phyloP scores from a whole-genome alignment of 2,113 vertebrate species.

The Tragelaphus strepsiceros region DNA sequence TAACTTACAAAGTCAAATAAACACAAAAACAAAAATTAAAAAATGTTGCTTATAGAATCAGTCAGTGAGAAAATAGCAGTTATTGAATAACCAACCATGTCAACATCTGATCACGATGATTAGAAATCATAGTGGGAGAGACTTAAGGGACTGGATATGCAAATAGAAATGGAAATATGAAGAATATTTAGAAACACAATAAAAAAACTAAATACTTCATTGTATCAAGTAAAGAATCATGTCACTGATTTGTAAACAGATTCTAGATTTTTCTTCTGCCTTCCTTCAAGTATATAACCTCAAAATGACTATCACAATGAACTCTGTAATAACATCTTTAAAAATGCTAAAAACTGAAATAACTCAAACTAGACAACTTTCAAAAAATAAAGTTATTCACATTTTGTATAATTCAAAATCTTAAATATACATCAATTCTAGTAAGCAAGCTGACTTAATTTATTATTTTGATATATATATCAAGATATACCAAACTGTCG shows the following conservation, averaged over 20 bases:
- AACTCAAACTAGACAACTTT: neutral
- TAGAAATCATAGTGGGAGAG: neutral
- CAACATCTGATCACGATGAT: neutral
- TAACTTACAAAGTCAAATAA: neutral
- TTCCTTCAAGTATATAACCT: neutral
- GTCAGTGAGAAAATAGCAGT: neutral
- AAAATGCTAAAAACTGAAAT: neutral
- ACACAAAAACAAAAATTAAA: neutral
- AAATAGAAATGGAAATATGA: neutral
- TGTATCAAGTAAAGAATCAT: neutral
- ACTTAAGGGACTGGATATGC: neutral
- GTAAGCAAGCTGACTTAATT: neutral
- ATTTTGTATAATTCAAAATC: neutral
- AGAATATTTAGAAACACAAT: neutral
- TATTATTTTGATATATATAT: neutral
- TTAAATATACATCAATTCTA: neutral
- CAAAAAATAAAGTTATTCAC: neutral
- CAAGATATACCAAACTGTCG: neutral
- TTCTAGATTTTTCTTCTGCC: neutral
- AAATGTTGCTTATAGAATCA: neutral
- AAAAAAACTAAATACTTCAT: neutral
- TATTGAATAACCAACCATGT: neutral
- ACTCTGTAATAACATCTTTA: neutral
- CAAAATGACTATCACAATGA: neutral
- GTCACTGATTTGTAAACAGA: neutral